Conservation (phyloP, 2,888 invertebrate genomes). For the Linyphia triangularis region DNA sequence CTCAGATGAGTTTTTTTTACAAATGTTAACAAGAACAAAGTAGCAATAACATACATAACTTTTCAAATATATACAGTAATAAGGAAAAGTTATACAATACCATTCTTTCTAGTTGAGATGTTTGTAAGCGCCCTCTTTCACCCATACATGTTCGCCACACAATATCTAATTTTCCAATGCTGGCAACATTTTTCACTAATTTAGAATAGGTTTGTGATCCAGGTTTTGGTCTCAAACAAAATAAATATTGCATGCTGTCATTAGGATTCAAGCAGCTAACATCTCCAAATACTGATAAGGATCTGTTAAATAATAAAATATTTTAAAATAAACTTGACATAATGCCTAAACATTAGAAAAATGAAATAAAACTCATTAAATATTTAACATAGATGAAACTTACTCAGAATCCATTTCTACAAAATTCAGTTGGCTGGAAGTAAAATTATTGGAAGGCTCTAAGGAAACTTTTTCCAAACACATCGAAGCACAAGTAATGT, state of each 20-base stretch:
- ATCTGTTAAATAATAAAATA: conserved; percentile 4
- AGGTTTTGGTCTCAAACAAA: conserved; percentile 91
- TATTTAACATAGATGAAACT: neutral
- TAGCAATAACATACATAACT: too few species aligned
- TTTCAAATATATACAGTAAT: too few species aligned
- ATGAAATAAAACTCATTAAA: neutral
- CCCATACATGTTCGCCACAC: conserved; percentile 98
- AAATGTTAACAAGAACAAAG: too few species aligned
- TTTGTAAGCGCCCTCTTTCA: conserved; percentile 97
- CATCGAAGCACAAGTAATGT: conserved; percentile 94
- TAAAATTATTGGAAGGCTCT: conserved; percentile 94
- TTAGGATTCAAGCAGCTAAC: conserved; percentile 87
- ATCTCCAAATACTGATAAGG: conserved; percentile 80
- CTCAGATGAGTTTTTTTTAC: too few species aligned
- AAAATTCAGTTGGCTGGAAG: conserved; percentile 81
- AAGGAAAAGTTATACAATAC: conserved; percentile 82
- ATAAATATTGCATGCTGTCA: conserved; percentile 96
- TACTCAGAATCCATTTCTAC: conserved; percentile 68
- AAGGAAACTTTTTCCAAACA: conserved; percentile 95
- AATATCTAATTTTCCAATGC: conserved; percentile 97
- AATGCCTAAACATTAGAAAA: neutral
- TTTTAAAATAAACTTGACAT: neutral
- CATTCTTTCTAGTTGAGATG: conserved; percentile 94
- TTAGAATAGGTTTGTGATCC: conserved; percentile 88
- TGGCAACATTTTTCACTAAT: conserved; percentile 89